Base-by-base conservation (phyloP, 2,888 invertebrate species). In the Macaria notata region DNA sequence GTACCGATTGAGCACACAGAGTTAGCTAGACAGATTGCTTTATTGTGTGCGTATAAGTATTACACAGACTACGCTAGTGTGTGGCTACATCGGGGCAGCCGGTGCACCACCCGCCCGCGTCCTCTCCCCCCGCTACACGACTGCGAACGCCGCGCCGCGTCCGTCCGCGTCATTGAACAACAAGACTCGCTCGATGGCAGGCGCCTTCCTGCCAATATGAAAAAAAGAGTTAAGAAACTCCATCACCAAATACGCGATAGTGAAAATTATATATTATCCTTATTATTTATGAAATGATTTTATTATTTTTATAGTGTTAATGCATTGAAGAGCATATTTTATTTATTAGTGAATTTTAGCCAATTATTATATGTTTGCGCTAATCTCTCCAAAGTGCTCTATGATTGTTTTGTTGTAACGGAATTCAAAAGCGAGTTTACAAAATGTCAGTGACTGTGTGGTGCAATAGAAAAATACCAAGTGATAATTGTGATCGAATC, bases 141-240 rank as follows among this genome's bases (percentile, higher is more conserved):
- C 86, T 86, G 86, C 84, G 88, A 87, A 83, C 88, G 79, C 83
- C 82, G 88, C 86, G 81, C 69, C 78, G 78, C 78, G 78, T 77
- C 75, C 78, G 77, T 85, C 81, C 88, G 90, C 90, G 90, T 90
- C 90, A 91, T 91, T 91, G 87, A 90, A 88, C 86, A 90, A 89
- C 90, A 89, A 90, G 90, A 86, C 87, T 88, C 83, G 88, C 85
- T 90, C 85, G 87, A 86, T 88, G 89, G 89, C 87, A 88, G 88
- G 82, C 90, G 90, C 84, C 76, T 81, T 83, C 79, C 88, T 88
- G 89, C 88, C 90, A 90, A 88, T 86, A 91, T 91, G 90, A 89
- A 85, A 83, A 85, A 81, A 84, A 86, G 84, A 85, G 84, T 86
- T 81, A 78, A 81, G 76, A 79, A 83, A 87, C 86, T 88, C 86